Base-by-base conservation (phyloP, 2,797 vertebrate genomes). In the Falco columbarius region DNA sequence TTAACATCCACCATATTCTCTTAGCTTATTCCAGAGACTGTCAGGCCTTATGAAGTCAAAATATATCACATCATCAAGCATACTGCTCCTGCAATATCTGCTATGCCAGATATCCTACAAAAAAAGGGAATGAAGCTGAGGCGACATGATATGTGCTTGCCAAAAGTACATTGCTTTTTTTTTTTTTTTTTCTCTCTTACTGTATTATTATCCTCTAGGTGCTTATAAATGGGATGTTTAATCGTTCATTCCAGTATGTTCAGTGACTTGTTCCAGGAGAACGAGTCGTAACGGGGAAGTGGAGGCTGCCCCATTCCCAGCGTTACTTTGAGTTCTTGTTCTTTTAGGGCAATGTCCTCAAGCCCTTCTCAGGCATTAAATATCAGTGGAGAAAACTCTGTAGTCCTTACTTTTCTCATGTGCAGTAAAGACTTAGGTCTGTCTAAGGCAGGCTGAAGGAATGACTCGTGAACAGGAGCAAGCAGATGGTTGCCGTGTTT, bases 251-350 rank as follows among this genome's bases (percentile, higher is more conserved):
- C 63, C 81, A 58, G 61, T 82, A 61, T 61, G 56, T 36, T 87
- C 71, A 42, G 26, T 91, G 58, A 84, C 52, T 84, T 87, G 34
- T 85, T 94, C 51, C 67, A 61, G 55, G n/a, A 91, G 74, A 85
- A 47, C 32, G 56, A 70, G 36, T 52, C 0, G 0, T 86, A 86
- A 80, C 1, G 0, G 62, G 59, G 32, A 36, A 0, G 3, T 1
- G 3, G 54, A 56, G 47, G 36, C 34, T 88, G 38, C 29, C 10
- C 9, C 8, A 29, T 79, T 91, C 55, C 34, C 36, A 72, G 40
- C 1, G 1, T 75, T 77, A 65, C 47, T 36, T 86, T 81, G 46
- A 40, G 8, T 66, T 86, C 66, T 75, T 70, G 7, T 79, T 85
- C 65, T 63, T 95, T 47, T 14, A 70, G 44, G 6, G 3, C 18